Percentiles rank a stretch among this genome's conserved stretches.
These are phyloP conservation scores for Rutpela maculata DNA, from an alignment of 2,888 invertebrate genomes.

Conservation along the genomic window DNA sequence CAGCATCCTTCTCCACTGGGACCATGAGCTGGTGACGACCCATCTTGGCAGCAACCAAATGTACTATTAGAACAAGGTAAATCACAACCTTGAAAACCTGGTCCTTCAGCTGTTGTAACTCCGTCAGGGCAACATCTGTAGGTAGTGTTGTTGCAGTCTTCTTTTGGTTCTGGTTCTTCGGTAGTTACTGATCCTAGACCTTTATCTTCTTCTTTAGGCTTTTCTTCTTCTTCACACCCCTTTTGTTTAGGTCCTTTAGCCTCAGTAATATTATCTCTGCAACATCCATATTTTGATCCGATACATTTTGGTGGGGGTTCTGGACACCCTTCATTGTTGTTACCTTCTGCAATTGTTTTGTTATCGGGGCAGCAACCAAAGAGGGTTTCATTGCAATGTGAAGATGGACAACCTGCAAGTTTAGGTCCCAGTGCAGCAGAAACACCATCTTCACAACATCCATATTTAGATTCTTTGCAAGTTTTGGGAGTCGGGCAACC, in stretches of 20 bases:
- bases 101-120: constrained; percentile 77
- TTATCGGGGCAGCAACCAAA: constrained; percentile 93
- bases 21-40: constrained; percentile 90
- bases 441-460: constrained; percentile 90
- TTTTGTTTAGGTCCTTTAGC: constrained; percentile 74
- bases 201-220: constrained; percentile 67
- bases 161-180: constrained; percentile 75
- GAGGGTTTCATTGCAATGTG: constrained; percentile 84
- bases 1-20: constrained; percentile 89
- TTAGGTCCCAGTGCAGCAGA: constrained; percentile 85
- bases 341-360: constrained; percentile 85
- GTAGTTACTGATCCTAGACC: constrained; percentile 19
- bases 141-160: constrained; percentile 76
- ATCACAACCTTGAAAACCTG: constrained; percentile 81
- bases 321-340: constrained; percentile 88
- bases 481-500: constrained; percentile 85
- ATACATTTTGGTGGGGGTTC: constrained; percentile 78
- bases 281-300: constrained; percentile 86
- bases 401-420: constrained; percentile 84
- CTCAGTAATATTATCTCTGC: constrained; percentile 84
- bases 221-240: constrained; percentile 66
- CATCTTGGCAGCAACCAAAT: constrained; percentile 93
- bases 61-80: constrained; percentile 81
- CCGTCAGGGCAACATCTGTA: constrained; percentile 87
- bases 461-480: constrained; percentile 84